phyloP scores from a whole-genome alignment of 1,140 invertebrate species.

The Plutomurus gul region DNA sequence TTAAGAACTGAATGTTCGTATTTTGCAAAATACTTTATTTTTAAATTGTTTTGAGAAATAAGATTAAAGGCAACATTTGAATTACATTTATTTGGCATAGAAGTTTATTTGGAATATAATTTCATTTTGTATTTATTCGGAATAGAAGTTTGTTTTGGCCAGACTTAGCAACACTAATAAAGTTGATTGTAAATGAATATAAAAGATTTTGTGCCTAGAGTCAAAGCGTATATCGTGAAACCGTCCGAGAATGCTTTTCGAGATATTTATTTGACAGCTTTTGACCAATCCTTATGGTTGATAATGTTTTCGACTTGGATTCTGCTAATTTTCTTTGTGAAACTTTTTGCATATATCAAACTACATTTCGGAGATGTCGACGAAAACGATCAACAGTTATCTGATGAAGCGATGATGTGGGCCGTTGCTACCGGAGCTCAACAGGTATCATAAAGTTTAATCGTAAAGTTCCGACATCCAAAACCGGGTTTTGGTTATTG shows the following conservation, averaged over 20 bases:
- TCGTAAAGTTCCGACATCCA: no score
- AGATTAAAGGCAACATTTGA: no score
- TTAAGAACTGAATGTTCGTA: no score
- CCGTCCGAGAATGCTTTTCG: neutral
- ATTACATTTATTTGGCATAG: no score
- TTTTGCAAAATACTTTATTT: no score
- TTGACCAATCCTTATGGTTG: neutral
- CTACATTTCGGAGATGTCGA: neutral
- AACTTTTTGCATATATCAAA: neutral
- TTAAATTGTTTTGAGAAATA: no score
- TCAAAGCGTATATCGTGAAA: neutral
- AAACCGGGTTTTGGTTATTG: no score
- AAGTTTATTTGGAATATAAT: no score
- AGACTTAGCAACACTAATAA: no score
- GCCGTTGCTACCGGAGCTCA: neutral
- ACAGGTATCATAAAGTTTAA: neutral
- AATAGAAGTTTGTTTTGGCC: no score
- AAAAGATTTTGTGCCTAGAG: neutral
- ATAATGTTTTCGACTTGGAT: neutral
- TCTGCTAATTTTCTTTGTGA: neutral
- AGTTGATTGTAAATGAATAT: no score
- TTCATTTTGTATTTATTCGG: no score
- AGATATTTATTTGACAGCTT: neutral
- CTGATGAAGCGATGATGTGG: neutral
- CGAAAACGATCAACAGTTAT: neutral